These are phyloP conservation scores for Dysmachus trigonus DNA, from an alignment of 2,888 invertebrate genomes.

Conservation along the genomic window DNA sequence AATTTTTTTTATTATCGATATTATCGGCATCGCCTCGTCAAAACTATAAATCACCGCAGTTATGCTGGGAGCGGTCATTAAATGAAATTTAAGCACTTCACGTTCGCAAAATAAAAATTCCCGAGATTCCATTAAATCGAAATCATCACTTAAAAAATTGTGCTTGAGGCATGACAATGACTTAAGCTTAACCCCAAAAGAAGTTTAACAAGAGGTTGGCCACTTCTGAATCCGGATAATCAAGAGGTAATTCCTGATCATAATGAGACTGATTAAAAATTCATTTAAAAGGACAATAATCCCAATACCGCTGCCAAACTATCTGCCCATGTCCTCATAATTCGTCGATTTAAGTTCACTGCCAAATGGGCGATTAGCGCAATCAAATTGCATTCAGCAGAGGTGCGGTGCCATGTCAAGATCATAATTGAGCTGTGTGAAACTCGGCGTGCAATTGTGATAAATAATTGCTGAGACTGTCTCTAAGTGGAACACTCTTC, in stretches of 20 bases:
- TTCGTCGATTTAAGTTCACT: neutral
- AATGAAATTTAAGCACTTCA: neutral
- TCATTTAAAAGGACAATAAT: neutral
- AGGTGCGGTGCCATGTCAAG: conserved; percentile 5
- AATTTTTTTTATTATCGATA: neutral
- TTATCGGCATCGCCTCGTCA: neutral
- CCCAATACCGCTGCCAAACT: neutral
- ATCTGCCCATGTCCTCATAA: neutral
- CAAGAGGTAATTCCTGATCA: neutral
- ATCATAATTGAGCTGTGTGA: neutral
- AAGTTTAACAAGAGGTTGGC: neutral
- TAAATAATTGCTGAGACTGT: neutral
- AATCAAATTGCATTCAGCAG: neutral
- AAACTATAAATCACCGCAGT: neutral
- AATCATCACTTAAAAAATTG: neutral
- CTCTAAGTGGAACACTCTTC: neutral
- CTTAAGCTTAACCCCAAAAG: neutral
- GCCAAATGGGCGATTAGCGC: conserved; percentile 16
- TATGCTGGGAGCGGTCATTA: neutral
- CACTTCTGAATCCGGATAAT: neutral
- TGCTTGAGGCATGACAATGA: neutral
- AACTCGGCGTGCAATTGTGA: neutral
- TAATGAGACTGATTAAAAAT: neutral
- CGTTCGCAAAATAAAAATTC: conserved; percentile 10
- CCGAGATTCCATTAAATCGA: conserved; percentile 6